phyloP scores from a whole-genome alignment of 1,140 invertebrate genomes.

The Dendroctonus ponderosae region DNA sequence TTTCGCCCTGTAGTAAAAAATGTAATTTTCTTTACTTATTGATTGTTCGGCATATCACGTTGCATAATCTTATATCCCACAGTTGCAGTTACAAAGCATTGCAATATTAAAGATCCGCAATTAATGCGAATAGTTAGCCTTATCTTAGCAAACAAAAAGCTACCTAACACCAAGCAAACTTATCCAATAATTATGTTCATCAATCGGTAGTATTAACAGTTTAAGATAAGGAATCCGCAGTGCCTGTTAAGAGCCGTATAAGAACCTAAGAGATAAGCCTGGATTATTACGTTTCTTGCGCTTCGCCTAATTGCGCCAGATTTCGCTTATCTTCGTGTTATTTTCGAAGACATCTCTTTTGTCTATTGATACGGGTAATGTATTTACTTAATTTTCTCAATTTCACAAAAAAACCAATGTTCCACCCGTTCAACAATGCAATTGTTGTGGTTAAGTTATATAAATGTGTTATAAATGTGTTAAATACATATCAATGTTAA shows the following conservation, averaged over 20 bases:
- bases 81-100: too few relatives aligned
- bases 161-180: constrained; percentile 18
- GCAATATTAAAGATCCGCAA: neutral
- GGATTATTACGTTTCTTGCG: constrained; percentile 28
- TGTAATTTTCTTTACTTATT: too few relatives aligned
- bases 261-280: constrained; percentile 26
- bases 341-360: constrained; percentile 15
- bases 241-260: constrained; percentile 20
- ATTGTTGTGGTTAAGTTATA: too few relatives aligned
- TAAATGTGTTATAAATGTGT: too few relatives aligned
- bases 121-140: constrained; percentile 16
- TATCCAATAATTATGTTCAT: constrained; percentile 28
- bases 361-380: constrained; percentile 28
- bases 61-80: too few relatives aligned
- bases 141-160: constrained; percentile 25
- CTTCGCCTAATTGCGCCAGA: constrained; percentile 23
- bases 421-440: too few relatives aligned
- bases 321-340: constrained; percentile 16
- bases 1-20: too few relatives aligned
- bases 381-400: constrained; percentile 12
- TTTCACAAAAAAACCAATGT: neutral
- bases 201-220: constrained; percentile 26
- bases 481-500: too few relatives aligned
- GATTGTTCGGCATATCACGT: too few relatives aligned
- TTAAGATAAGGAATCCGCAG: constrained; percentile 18